A percentile compares a stretch with the other conserved stretches of the same genome.
Evolutionary conservation across 2,113 vertebrate genomes (phyloP).

Genomic region (Ciconia boyciana): DNA sequence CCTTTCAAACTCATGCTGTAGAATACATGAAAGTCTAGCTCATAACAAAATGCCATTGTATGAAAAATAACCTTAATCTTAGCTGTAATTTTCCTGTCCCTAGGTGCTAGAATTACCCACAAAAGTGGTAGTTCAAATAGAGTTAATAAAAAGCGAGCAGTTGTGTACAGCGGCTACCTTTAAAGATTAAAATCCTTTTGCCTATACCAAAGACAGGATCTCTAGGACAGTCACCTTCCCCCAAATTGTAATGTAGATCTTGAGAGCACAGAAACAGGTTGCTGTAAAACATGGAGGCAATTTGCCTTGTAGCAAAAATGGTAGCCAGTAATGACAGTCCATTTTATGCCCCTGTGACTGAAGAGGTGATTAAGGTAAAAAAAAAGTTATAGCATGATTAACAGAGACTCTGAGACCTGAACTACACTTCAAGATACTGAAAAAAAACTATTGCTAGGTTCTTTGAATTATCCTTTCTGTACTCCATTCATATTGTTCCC

Average conservation of each 20-base stretch:
- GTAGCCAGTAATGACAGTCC: neutral
- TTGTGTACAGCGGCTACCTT: neutral
- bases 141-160: neutral
- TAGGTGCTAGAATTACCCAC: neutral
- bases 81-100: neutral
- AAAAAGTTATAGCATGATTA: neutral
- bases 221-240: neutral
- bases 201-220: neutral
- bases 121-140: neutral
- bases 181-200: slow-evolving; percentile 6
- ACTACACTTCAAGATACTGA: neutral
- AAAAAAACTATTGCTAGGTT: neutral
- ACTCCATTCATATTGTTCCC: neutral
- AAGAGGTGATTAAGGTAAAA: neutral
- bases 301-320: neutral
- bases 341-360: neutral
- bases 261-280: neutral
- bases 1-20: neutral
- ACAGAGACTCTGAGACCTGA: neutral
- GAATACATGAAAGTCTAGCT: neutral
- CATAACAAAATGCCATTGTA: neutral
- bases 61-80: slow-evolving; percentile 18
- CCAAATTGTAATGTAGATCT: neutral
- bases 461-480: neutral
- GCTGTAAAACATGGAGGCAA: neutral